A percentile compares a stretch with the other conserved stretches of the same genome.
phyloP scores from a whole-genome alignment of 2,888 invertebrate species.

The Syritta pipiens region DNA sequence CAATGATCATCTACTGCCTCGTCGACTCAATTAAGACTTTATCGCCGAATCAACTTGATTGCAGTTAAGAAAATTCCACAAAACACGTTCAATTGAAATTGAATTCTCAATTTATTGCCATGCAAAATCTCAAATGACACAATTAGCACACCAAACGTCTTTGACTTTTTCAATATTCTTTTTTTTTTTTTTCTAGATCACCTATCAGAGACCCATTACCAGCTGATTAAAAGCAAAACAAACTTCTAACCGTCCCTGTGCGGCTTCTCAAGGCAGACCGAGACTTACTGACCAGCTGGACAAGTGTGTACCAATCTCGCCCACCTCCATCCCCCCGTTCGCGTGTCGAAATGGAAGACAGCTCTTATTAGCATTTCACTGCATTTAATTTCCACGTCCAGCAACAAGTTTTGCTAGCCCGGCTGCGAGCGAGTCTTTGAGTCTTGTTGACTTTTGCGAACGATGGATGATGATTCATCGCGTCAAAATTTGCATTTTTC shows the following conservation, averaged over 20 bases:
- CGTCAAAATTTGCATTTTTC: slow-evolving; percentile 38
- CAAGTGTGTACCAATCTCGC: too few species aligned
- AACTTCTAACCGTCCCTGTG: not conserved
- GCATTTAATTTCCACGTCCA: slow-evolving; percentile 18
- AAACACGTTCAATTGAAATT: slow-evolving; percentile 19
- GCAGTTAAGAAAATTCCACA: not conserved
- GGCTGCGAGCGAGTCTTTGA: too few species aligned
- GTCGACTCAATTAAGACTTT: too few species aligned
- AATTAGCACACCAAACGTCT: slow-evolving; percentile 52
- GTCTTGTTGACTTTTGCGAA: too few species aligned
- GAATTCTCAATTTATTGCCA: slow-evolving; percentile 17
- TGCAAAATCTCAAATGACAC: slow-evolving; percentile 43
- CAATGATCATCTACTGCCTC: too few species aligned
- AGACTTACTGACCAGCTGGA: not conserved
- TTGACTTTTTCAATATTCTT: slow-evolving; percentile 47
- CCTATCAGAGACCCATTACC: slow-evolving; percentile 26
- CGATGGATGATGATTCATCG: slow-evolving; percentile 36
- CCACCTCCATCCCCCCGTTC: not conserved
- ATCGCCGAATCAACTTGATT: slow-evolving; percentile 12
- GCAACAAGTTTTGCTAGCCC: too few species aligned
- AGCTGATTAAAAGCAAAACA: slow-evolving; percentile 44
- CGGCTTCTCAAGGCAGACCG: slow-evolving; percentile 53
- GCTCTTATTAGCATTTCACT: slow-evolving; percentile 21
- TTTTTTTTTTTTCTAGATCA: too few species aligned
- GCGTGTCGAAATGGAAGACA: slow-evolving; percentile 6